These are phyloP conservation scores for Nipponia nippon DNA, from an alignment of 2,113 vertebrate species.

Conservation along the genomic window DNA sequence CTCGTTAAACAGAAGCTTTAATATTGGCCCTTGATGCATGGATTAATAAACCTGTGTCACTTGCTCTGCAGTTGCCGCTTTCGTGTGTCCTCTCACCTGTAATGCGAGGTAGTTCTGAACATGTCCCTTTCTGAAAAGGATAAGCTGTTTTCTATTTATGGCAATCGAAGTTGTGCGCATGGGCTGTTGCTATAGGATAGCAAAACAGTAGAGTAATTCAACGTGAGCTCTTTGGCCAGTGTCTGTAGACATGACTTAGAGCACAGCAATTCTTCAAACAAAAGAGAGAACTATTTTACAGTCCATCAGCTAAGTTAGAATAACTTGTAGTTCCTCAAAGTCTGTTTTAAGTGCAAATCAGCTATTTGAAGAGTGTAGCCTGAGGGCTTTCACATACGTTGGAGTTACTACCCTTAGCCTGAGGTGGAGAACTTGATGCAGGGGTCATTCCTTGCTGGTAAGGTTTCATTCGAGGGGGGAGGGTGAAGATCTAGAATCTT, in stretches of 20 bases:
- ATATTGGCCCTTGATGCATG: background rate
- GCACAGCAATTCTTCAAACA: background rate
- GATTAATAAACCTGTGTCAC: background rate
- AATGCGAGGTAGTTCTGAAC: background rate
- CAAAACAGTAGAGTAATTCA: background rate
- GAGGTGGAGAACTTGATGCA: background rate
- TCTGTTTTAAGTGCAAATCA: background rate
- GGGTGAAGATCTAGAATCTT: background rate
- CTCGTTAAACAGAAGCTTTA: background rate
- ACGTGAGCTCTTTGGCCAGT: background rate
- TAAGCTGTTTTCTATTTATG: background rate
- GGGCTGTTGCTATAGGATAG: background rate
- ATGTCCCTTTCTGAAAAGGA: background rate
- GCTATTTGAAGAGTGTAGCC: background rate
- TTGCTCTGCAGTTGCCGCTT: background rate
- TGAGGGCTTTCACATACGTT: background rate
- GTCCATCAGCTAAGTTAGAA: background rate
- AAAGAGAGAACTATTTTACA: background rate
- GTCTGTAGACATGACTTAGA: background rate
- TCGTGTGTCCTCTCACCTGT: background rate
- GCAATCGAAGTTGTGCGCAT: fast-evolving
- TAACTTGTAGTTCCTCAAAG: background rate
- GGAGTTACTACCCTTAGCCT: background rate
- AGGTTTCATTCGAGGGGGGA: background rate
- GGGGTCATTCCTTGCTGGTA: background rate